Percentiles rank a stretch among this genome's conserved stretches.
Conservation (phyloP, 1,140 invertebrate species). For the Aporrectodea caliginosa region DNA sequence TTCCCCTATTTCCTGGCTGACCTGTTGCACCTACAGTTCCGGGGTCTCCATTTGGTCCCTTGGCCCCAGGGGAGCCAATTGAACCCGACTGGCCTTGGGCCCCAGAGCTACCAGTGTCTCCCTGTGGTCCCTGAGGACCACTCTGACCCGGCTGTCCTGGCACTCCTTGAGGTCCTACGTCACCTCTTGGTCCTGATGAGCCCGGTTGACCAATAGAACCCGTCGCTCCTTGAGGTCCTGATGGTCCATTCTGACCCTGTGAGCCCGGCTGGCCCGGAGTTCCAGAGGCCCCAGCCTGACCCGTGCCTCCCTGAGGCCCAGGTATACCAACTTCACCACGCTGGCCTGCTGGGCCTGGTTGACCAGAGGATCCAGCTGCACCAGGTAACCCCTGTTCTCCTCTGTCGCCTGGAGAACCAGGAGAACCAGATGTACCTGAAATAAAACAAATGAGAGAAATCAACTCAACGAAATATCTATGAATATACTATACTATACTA, state of each 20-base stretch:
- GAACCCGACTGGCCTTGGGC: slow-evolving; percentile 2
- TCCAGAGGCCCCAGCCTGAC: slow-evolving; percentile 7
- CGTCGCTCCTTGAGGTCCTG: neutral
- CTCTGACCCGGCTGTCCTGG: neutral
- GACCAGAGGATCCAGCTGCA: neutral
- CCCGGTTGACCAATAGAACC: slow-evolving; percentile 17
- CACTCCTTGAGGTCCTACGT: slow-evolving; percentile 6
- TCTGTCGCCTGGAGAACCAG: slow-evolving; percentile 15
- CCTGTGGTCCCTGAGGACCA: slow-evolving; percentile 9
- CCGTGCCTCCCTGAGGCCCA: neutral
- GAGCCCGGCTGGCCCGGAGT: neutral
- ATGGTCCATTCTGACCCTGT: neutral
- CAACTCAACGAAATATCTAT: no score
- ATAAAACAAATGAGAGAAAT: neutral
- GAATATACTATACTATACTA: no score
- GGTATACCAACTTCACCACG: slow-evolving; percentile 1
- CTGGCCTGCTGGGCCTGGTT: slow-evolving; percentile 17
- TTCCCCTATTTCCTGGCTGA: slow-evolving; percentile 48
- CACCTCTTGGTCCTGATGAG: neutral
- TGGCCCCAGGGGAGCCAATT: slow-evolving; percentile 1
- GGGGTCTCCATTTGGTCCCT: slow-evolving; percentile 13
- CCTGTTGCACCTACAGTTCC: slow-evolving; percentile 14
- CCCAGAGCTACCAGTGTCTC: slow-evolving; percentile 13
- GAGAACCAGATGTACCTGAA: neutral
- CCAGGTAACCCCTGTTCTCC: slow-evolving; percentile 4